These are phyloP conservation scores for Gallinago nigripennis DNA, from an alignment of 2,797 vertebrate genomes.

Conservation along the genomic window DNA sequence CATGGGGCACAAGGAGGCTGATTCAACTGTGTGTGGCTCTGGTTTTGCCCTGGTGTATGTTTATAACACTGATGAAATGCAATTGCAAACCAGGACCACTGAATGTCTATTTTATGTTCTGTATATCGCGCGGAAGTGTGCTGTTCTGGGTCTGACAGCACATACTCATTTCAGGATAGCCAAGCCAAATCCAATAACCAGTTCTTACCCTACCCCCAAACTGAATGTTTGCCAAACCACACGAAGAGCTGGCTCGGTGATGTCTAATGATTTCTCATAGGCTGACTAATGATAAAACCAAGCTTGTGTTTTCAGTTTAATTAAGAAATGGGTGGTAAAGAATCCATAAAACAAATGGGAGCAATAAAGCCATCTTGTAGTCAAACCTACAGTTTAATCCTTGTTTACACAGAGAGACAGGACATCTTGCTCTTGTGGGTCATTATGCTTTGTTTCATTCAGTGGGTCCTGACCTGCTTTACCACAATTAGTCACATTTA, in stretches of 20 bases:
- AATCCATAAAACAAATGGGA: constrained; percentile 26
- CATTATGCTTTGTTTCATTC: not conserved
- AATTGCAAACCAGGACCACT: not conserved
- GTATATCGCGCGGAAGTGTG: not conserved
- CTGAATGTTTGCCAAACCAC: constrained; percentile 14
- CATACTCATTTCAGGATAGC: not conserved
- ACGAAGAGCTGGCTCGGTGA: not conserved
- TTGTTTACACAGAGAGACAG: not conserved
- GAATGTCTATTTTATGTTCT: not conserved
- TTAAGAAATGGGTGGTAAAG: constrained; percentile 23
- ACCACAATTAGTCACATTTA: not conserved
- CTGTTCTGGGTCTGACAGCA: not conserved
- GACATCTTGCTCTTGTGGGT: not conserved
- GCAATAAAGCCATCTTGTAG: not conserved
- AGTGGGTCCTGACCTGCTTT: not conserved
- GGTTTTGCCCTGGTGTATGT: not conserved
- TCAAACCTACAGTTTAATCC: not conserved
- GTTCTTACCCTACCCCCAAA: not conserved
- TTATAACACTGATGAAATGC: not conserved
- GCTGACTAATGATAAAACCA: not conserved
- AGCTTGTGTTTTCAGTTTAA: constrained; percentile 33
- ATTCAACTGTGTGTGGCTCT: not conserved
- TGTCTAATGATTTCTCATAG: constrained; percentile 15
- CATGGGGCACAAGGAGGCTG: not conserved
- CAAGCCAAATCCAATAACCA: not conserved